phyloP scores from a whole-genome alignment of 2,797 vertebrate genomes.

The Sebastes wilsoni region DNA sequence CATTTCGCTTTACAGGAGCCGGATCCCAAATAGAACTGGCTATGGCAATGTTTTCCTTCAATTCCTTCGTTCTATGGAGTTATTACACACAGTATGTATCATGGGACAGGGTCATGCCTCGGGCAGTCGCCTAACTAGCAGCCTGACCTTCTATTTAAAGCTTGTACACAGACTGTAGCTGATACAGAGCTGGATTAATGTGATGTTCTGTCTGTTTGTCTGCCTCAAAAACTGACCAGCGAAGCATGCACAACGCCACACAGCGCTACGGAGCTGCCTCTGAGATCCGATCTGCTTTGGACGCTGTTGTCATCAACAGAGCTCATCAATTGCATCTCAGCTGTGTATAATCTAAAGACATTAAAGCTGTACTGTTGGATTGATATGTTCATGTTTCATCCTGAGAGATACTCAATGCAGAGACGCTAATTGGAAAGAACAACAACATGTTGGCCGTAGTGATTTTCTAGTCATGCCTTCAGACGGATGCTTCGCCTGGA shows the following conservation, averaged over 20 bases:
- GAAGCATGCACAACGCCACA: slow-evolving; percentile 15
- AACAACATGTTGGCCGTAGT: slow-evolving; percentile 15
- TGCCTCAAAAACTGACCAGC: slow-evolving; percentile 17
- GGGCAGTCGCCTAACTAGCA: background rate
- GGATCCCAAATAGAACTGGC: background rate
- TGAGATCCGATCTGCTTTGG: slow-evolving; percentile 28
- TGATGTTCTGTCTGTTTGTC: slow-evolving; percentile 1
- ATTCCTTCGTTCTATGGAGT: background rate
- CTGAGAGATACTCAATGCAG: slow-evolving; percentile 14
- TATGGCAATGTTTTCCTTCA: background rate
- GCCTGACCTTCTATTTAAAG: slow-evolving; percentile 21
- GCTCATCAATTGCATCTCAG: slow-evolving; percentile 4
- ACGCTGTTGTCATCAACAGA: slow-evolving; percentile 10
- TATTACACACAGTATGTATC: background rate
- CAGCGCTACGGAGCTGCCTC: background rate
- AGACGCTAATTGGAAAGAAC: slow-evolving; percentile 38
- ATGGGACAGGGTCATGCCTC: background rate
- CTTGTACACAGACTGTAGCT: background rate
- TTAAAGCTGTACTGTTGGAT: slow-evolving; percentile 19
- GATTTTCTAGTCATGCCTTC: slow-evolving; percentile 23
- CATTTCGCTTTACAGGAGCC: fast-evolving
- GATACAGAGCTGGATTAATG: slow-evolving; percentile 14
- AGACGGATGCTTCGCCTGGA: slow-evolving; percentile 19
- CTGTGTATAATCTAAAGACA: slow-evolving; percentile 15
- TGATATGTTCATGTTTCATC: slow-evolving; percentile 19